Evolutionary conservation across 2,888 invertebrate genomes (phyloP), one percentile per base, ranked within the genome.

Genomic region (Drosophila crucigera): DNA sequence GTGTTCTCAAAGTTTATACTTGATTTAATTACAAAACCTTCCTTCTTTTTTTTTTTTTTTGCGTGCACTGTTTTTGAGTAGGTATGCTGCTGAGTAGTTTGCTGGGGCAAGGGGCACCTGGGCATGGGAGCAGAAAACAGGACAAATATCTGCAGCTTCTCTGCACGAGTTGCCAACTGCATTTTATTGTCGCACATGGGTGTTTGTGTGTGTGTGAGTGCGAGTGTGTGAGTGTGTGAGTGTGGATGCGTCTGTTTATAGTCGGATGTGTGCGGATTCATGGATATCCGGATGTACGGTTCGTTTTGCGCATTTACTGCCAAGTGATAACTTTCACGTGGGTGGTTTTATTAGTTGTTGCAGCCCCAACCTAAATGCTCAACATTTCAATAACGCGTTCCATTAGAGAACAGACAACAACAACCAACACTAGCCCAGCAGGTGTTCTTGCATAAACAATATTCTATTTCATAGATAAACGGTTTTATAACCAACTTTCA

Each of bases 281-380:
- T 79, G 73, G 65, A 70, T 64, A 76, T 73, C 68, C 70, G 79
- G 70, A 85, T 80, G 74, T 73, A 77, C 83, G 88, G 76, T 78
- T 54, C 66, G 87, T 80, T 89, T 80, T 82, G 56, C 68, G 68
- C 89, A 79, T 83, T 89, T 89, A 87, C 75, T 69, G 77, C 66
- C 80, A 78, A 82, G 89, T 87, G 80, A 77, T 84, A 84, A 82
- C 89, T 87, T 84, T 70, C 80, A 67, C 80, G 82, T 76, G 87
- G 84, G 84, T 78, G 84, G 82, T 60, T 80, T 76, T 69, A 87
- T 65, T 72, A 82, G 87, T 84, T 88, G 67, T 54, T 53, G 52
- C 49, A 41, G 14, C 54, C n/a, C n/a, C 39, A n/a, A 56, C 14
- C 56, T 30, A 30, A 39, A n/a, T 16, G 39, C 5, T 16, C n/a